Percentiles rank a stretch among this genome's conserved stretches.
phyloP scores from a whole-genome alignment of 2,113 vertebrate species.

The Cinclus mexicanus region DNA sequence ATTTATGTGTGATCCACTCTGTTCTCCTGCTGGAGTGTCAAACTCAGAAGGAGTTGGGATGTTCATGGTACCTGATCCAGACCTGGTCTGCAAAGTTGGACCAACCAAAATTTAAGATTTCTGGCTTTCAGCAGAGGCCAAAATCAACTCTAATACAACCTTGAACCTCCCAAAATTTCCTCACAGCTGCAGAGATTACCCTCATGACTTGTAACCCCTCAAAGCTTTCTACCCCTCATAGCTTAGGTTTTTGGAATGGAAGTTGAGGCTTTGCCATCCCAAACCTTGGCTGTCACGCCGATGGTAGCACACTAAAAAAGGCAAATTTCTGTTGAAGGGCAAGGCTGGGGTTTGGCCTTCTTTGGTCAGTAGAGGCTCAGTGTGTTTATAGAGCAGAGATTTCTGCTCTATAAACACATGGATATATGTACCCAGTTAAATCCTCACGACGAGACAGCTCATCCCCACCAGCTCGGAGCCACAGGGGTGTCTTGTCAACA shows the following conservation, averaged over 20 bases:
- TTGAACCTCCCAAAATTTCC: not conserved
- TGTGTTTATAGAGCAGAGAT: not conserved
- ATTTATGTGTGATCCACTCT: not conserved
- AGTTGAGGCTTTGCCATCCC: not conserved
- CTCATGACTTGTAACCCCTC: too few relatives aligned
- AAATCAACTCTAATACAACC: not conserved
- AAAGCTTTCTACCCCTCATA: fast-evolving
- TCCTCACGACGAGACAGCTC: not conserved
- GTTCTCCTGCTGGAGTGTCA: not conserved
- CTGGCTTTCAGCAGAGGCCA: not conserved
- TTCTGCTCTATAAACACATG: not conserved
- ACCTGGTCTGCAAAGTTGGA: not conserved
- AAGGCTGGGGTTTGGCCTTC: not conserved
- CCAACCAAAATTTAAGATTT: fast-evolving
- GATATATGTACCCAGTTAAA: not conserved
- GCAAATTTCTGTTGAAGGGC: not conserved
- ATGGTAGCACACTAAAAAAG: not conserved
- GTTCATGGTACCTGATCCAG: fast-evolving
- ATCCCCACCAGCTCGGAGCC: not conserved
- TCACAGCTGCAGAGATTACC: not conserved
- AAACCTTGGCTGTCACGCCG: not conserved
- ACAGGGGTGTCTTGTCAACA: not conserved
- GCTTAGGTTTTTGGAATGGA: not conserved
- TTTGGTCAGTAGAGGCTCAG: not conserved
- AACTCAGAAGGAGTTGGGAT: not conserved